These are phyloP conservation scores for Nycticryphes semicollaris DNA, from an alignment of 2,113 vertebrate species.

Conservation along the genomic window DNA sequence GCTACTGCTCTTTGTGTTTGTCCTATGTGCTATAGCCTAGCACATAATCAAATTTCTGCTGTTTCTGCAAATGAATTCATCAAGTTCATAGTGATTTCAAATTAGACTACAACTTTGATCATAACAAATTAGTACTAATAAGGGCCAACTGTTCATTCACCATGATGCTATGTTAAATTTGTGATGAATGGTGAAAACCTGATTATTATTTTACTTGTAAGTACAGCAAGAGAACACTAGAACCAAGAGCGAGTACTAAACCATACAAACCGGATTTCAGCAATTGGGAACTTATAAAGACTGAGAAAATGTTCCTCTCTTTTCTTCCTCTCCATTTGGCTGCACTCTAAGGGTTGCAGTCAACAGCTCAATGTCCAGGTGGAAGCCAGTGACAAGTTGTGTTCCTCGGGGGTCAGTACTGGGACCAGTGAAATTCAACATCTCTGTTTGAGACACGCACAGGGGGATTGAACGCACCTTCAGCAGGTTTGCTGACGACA, in stretches of 20 bases:
- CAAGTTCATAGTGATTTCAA: neutral
- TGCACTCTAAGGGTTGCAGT: too few species aligned
- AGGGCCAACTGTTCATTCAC: slow-evolving; percentile 7
- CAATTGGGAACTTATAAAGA: neutral
- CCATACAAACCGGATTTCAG: neutral
- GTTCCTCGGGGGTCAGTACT: too few species aligned
- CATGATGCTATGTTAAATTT: neutral
- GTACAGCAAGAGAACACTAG: neutral
- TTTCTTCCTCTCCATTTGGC: neutral
- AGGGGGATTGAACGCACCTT: too few species aligned
- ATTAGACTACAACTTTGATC: slow-evolving; percentile 27
- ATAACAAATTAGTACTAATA: slow-evolving; percentile 34
- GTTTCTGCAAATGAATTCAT: slow-evolving; percentile 19
- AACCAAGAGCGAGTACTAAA: neutral
- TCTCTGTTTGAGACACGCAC: too few species aligned
- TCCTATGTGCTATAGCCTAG: neutral
- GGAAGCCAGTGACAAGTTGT: too few species aligned
- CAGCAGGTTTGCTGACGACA: too few species aligned
- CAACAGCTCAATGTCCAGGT: too few species aligned
- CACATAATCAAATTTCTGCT: slow-evolving; percentile 16
- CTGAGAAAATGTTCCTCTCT: neutral
- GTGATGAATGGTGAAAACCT: neutral
- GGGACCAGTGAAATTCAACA: too few species aligned
- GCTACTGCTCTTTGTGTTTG: neutral
- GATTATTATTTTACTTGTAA: slow-evolving; percentile 1